phyloP scores from a whole-genome alignment of 2,113 vertebrate species.

The Furnarius figulus region DNA sequence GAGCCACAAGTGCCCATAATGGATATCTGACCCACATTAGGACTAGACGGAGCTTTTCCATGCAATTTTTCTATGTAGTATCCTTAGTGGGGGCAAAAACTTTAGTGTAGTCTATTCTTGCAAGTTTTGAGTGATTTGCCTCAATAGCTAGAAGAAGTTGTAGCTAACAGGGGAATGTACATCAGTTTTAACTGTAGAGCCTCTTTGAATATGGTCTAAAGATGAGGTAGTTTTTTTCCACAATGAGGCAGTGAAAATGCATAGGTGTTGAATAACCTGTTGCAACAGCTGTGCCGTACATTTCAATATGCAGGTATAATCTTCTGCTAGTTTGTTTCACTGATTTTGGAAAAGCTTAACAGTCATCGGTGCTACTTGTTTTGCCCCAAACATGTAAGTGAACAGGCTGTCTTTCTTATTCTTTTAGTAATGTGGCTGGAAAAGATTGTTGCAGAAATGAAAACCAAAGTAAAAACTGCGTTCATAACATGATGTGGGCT shows the following conservation, averaged over 20 bases:
- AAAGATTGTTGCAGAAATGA: neutral
- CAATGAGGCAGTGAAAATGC: neutral
- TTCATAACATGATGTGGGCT: neutral
- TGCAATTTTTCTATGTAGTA: neutral
- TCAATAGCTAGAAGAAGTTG: neutral
- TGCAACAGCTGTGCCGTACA: neutral
- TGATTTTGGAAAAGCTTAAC: neutral
- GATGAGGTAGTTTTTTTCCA: neutral
- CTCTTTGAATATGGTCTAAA: neutral
- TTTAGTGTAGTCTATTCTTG: neutral
- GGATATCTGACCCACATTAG: neutral
- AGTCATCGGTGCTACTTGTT: neutral
- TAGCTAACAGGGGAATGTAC: neutral
- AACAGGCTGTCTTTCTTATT: neutral
- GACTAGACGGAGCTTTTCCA: neutral
- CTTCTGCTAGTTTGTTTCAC: neutral
- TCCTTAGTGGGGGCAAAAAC: neutral
- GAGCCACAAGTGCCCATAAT: neutral
- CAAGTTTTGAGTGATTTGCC: neutral
- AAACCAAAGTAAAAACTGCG: neutral
- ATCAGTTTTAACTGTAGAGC: neutral
- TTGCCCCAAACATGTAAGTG: neutral
- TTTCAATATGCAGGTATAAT: neutral
- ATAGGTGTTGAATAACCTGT: neutral
- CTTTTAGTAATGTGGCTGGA: neutral